Evolutionary conservation across 2,888 invertebrate genomes (phyloP).

Genomic region (Heliconius erato): DNA sequence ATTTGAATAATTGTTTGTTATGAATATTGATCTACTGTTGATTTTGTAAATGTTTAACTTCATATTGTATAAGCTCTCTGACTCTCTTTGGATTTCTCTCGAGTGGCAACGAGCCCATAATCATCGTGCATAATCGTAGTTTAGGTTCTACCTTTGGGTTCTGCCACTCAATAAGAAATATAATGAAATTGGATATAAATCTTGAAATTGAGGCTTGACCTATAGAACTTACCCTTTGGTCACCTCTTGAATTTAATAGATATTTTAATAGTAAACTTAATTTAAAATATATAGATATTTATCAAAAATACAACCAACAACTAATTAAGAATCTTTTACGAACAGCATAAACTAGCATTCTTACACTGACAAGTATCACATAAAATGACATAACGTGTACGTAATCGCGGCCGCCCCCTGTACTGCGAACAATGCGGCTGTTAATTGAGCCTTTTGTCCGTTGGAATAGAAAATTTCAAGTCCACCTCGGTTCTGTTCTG

Average conservation of each 20-base stretch:
- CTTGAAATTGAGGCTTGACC: no score
- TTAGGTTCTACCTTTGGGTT: not conserved
- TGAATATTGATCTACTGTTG: not conserved
- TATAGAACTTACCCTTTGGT: no score
- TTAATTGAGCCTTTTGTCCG: constrained; percentile 84
- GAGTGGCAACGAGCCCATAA: no score
- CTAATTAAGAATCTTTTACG: not conserved
- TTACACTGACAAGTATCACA: constrained; percentile 58
- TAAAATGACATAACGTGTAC: constrained; percentile 80
- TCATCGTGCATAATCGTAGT: no score
- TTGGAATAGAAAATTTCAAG: constrained; percentile 83
- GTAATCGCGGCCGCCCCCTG: constrained; percentile 72
- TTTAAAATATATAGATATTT: not conserved
- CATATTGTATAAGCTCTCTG: no score
- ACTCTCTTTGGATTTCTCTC: no score
- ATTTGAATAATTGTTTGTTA: not conserved
- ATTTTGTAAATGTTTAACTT: not conserved
- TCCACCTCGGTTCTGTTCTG: constrained; percentile 63
- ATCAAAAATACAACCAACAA: constrained; percentile 1
- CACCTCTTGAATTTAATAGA: no score
- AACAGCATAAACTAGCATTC: constrained; percentile 33
- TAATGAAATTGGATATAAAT: not conserved
- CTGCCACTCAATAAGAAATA: not conserved
- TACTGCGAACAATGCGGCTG: constrained; percentile 73
- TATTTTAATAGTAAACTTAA: no score